phyloP scores from a whole-genome alignment of 53 echinoderm and acorn worm genomes.

The Crossaster papposus region DNA sequence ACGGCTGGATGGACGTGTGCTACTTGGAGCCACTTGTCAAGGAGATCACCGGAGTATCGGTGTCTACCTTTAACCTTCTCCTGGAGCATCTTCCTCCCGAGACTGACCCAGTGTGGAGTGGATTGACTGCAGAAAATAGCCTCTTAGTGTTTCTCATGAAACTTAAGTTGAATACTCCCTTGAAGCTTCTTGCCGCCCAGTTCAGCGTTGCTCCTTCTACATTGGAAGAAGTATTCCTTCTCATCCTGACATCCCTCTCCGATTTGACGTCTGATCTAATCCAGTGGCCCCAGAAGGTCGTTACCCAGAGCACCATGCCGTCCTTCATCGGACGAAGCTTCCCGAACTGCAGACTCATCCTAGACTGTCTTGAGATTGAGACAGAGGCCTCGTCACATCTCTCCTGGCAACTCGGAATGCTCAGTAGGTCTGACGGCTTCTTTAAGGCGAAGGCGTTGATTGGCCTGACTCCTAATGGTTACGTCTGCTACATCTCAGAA shows the following conservation, averaged over 20 bases:
- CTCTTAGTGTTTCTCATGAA: slow-evolving; percentile 39
- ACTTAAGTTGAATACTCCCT: slow-evolving; percentile 22
- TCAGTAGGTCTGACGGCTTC: slow-evolving; percentile 1
- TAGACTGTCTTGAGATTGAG: slow-evolving; percentile 34
- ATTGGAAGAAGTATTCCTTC: slow-evolving; percentile 2
- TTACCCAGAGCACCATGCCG: slow-evolving; percentile 5
- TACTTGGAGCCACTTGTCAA: slow-evolving; percentile 28
- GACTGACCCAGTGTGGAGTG: neutral
- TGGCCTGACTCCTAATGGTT: slow-evolving; percentile 36
- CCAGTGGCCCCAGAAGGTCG: slow-evolving; percentile 20
- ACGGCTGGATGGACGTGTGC: slow-evolving; percentile 40
- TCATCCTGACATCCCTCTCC: slow-evolving; percentile 4
- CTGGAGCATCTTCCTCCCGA: slow-evolving; percentile 6
- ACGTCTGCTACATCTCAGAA: slow-evolving; percentile 34
- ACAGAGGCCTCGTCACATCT: slow-evolving; percentile 14
- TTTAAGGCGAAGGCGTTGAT: slow-evolving; percentile 12
- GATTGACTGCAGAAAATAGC: slow-evolving; percentile 23
- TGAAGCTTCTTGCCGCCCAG: slow-evolving; percentile 34
- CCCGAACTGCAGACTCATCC: slow-evolving; percentile 19
- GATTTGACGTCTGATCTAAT: slow-evolving; percentile 20
- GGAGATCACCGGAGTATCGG: slow-evolving; percentile 29
- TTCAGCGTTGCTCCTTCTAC: slow-evolving; percentile 20
- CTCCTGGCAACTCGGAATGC: neutral
- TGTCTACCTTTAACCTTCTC: slow-evolving; percentile 6
- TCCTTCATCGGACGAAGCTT: slow-evolving; percentile 27